Conservation (phyloP, 1,140 invertebrate species). For the Apis dorsata region DNA sequence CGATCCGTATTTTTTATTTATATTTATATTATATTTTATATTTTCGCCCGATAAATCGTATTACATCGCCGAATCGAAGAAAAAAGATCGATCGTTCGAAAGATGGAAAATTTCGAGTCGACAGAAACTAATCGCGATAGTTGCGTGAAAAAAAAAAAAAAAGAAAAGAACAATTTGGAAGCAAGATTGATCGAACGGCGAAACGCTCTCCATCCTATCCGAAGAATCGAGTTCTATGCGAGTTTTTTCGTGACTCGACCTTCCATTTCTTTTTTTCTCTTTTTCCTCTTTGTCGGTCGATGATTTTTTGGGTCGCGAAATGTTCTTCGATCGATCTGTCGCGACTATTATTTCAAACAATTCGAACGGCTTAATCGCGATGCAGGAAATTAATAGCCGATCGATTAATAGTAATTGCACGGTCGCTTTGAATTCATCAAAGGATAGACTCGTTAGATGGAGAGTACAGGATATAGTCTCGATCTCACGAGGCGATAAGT, state of each 20-base stretch:
- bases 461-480: conserved; percentile 70
- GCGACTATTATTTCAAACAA: too few relatives aligned
- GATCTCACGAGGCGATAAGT: conserved; percentile 78
- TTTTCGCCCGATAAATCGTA: neutral
- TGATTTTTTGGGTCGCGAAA: conserved; percentile 54
- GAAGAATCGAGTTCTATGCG: neutral
- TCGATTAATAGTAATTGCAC: conserved; percentile 68
- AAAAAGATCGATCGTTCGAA: too few relatives aligned
- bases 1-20: too few relatives aligned
- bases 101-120: too few relatives aligned
- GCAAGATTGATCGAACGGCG: conserved; percentile 40
- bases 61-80: too few relatives aligned
- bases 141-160: neutral
- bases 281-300: conserved; percentile 41
- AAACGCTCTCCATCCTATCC: neutral
- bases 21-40: too few relatives aligned
- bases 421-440: conserved; percentile 45
- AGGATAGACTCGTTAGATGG: conserved; percentile 39
- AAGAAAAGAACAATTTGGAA: conserved; percentile 49
- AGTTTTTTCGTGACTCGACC: conserved; percentile 36
- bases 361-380: neutral
- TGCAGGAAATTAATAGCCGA: conserved; percentile 49
- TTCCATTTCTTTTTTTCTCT: conserved; percentile 49
- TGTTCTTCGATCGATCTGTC: neutral
- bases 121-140: neutral